A percentile compares a stretch with the other conserved stretches of the same genome.
Evolutionary conservation across 2,113 vertebrate genomes (phyloP).

Genomic region (Leptodactylus fuscus): DNA sequence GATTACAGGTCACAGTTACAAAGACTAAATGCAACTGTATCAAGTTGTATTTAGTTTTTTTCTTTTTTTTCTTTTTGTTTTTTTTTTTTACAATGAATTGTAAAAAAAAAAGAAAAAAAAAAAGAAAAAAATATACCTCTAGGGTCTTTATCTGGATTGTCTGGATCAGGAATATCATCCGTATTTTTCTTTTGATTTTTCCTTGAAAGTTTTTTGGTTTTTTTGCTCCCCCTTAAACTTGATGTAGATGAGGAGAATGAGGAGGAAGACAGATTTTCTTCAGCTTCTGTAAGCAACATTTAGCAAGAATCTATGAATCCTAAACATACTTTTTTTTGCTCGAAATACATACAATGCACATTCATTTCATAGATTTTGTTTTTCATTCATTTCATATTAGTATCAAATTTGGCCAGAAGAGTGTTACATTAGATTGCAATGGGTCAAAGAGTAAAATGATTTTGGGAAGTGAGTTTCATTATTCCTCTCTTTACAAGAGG

Average conservation of each 20-base stretch:
- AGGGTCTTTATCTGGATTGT: constrained; percentile 4
- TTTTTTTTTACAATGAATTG: background rate
- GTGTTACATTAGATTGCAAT: background rate
- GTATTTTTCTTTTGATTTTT: constrained; percentile 48
- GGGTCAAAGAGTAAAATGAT: too few species aligned
- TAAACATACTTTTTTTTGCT: background rate
- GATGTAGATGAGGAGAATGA: constrained; percentile 42
- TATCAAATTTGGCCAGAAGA: background rate
- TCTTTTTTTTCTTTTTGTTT: background rate
- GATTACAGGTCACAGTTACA: background rate
- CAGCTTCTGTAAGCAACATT: constrained; percentile 46
- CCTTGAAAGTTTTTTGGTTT: constrained; percentile 32
- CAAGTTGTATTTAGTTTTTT: background rate
- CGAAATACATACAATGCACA: background rate
- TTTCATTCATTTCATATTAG: background rate
- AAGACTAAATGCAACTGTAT: background rate
- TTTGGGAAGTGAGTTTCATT: too few species aligned
- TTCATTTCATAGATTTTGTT: background rate
- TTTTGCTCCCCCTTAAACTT: constrained; percentile 46
- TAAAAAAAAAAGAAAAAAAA: constrained; percentile 3
- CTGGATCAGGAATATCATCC: constrained; percentile 14
- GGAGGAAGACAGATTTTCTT: constrained; percentile 48
- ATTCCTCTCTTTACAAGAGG: too few species aligned
- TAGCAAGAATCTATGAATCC: background rate
- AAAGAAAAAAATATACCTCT: background rate